Evolutionary conservation across 2,113 vertebrate species (phyloP).

Genomic region (Chaenogobius annularis): DNA sequence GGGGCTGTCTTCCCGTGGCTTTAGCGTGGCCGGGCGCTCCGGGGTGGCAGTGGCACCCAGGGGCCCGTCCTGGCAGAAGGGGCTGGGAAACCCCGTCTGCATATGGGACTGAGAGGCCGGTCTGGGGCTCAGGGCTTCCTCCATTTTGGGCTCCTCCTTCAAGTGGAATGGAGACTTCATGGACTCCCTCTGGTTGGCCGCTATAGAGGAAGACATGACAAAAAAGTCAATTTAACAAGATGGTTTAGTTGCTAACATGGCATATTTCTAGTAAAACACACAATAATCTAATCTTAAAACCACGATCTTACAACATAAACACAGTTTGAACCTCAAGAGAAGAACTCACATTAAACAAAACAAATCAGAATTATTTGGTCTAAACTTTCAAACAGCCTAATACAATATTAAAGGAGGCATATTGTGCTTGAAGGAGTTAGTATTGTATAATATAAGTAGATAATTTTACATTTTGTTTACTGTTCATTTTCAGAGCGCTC

Average conservation of each 20-base stretch:
- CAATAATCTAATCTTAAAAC: too few species aligned
- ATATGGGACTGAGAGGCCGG: constrained; percentile 66
- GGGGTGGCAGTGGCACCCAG: constrained; percentile 37
- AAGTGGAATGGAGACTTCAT: constrained; percentile 90
- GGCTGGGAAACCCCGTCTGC: constrained; percentile 73
- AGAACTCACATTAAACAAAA: neutral
- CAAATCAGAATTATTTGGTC: too few species aligned
- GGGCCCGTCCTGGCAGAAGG: constrained; percentile 83
- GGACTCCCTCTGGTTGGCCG: constrained; percentile 96
- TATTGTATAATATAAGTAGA: too few species aligned
- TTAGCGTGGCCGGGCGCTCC: constrained; percentile 63
- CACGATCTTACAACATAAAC: too few species aligned
- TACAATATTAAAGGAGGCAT: too few species aligned
- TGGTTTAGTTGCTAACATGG: neutral
- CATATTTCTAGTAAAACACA: too few species aligned
- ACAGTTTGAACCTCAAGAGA: neutral
- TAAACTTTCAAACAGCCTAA: too few species aligned
- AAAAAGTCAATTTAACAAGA: neutral
- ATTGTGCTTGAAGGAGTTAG: too few species aligned
- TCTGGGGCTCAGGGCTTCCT: constrained; percentile 78
- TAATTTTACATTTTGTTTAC: too few species aligned
- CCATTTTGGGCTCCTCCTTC: constrained; percentile 92
- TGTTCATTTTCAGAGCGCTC: too few species aligned
- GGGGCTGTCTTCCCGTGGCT: constrained; percentile 79
- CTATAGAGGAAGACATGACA: constrained; percentile 66